Conservation (phyloP, 1,140 invertebrate genomes). For the Anastrepha ludens region DNA sequence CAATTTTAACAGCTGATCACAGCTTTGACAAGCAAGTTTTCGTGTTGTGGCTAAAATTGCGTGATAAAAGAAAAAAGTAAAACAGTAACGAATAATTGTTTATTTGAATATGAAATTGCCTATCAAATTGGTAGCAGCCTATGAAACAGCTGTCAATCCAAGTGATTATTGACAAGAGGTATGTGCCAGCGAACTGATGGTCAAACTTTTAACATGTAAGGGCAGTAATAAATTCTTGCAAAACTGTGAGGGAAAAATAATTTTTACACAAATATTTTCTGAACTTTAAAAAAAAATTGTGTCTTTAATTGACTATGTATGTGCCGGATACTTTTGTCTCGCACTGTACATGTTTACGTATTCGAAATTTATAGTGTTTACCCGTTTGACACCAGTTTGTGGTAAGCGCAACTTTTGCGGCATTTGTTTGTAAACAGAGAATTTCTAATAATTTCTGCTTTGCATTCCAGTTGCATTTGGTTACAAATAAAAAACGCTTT, state of each 20-base stretch:
- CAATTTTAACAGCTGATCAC: too few relatives aligned
- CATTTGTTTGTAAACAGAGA: neutral
- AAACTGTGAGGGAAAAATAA: neutral
- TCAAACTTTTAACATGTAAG: too few relatives aligned
- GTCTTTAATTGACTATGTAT: neutral
- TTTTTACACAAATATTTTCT: neutral
- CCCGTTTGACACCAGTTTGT: neutral
- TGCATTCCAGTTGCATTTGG: neutral
- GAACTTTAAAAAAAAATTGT: neutral
- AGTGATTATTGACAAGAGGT: too few relatives aligned
- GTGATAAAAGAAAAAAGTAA: too few relatives aligned
- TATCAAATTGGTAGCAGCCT: too few relatives aligned
- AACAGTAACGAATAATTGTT: too few relatives aligned
- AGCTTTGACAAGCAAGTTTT: too few relatives aligned
- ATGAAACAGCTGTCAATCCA: too few relatives aligned
- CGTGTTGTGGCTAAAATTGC: too few relatives aligned
- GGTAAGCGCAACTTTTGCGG: conserved; percentile 27
- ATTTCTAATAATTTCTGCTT: neutral
- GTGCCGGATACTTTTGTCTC: neutral
- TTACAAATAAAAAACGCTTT: neutral
- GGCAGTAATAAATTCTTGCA: too few relatives aligned
- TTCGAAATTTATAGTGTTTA: neutral
- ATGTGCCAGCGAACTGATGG: too few relatives aligned
- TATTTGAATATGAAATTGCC: too few relatives aligned
- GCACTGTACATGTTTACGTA: neutral